Conservation (phyloP, 2,888 invertebrate genomes). For the Gortyna flavago region DNA sequence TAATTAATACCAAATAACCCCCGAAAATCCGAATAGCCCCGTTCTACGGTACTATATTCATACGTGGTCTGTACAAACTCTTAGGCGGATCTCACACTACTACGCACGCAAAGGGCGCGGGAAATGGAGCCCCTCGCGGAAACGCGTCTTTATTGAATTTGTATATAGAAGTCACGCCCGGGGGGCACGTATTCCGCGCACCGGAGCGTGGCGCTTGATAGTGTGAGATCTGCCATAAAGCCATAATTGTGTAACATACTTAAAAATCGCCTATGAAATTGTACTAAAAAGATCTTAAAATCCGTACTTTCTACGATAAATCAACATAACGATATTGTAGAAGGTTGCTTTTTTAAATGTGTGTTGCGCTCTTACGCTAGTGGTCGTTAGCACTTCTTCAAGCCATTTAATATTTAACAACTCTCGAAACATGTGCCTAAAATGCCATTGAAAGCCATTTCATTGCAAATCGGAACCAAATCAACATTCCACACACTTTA, state of each 20-base stretch:
- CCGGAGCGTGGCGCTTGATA: not conserved
- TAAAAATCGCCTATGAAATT: not conserved
- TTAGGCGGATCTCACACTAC: not conserved
- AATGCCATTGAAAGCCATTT: conserved; percentile 24
- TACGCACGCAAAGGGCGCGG: not conserved
- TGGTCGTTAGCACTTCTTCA: conserved; percentile 5
- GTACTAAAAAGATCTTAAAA: not conserved
- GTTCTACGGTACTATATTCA: too few species aligned
- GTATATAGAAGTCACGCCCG: not conserved
- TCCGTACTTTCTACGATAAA: not conserved
- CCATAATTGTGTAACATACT: conserved; percentile 14
- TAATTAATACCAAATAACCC: too few species aligned
- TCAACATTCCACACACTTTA: conserved; percentile 8
- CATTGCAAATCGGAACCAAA: conserved; percentile 22
- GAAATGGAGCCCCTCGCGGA: not conserved
- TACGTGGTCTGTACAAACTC: conserved; percentile 11
- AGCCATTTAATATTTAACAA: conserved; percentile 32
- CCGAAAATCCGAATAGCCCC: too few species aligned
- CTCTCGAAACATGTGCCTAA: conserved; percentile 35
- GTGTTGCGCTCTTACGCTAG: conserved; percentile 14
- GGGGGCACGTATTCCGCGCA: not conserved
- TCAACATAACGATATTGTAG: not conserved
- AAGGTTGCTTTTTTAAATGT: not conserved
- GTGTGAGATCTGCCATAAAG: not conserved
- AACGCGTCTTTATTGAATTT: not conserved